Evolutionary conservation across 2,888 invertebrate genomes (phyloP).

Genomic region (Vandiemenella viatica): DNA sequence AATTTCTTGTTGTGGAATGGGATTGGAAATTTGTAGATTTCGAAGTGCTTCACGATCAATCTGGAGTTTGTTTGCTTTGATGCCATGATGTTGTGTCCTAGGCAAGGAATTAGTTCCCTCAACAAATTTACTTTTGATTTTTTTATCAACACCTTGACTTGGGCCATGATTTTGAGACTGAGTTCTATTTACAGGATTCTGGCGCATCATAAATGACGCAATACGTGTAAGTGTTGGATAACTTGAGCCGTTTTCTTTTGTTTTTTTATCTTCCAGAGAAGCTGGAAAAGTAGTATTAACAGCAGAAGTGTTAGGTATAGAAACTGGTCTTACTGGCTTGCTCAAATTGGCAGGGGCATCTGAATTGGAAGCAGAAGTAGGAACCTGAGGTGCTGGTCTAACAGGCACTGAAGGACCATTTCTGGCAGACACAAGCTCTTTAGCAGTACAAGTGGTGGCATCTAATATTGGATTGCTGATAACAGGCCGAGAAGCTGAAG

Average conservation of each 20-base stretch:
- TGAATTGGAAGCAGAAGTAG: conserved; percentile 21
- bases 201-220: conserved; percentile 44
- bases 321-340: conserved; percentile 33
- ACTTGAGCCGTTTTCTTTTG: conserved; percentile 30
- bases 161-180: conserved; percentile 40
- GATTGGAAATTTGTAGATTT: conserved; percentile 67
- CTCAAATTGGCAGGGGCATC: conserved; percentile 14
- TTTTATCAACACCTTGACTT: conserved; percentile 2
- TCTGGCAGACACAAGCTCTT: conserved; percentile 42
- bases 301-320: conserved; percentile 26
- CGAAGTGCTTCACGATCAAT: conserved; percentile 56
- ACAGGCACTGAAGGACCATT: conserved; percentile 36
- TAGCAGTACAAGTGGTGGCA: conserved; percentile 64
- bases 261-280: conserved; percentile 28
- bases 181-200: conserved; percentile 24
- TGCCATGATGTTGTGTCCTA: conserved; percentile 38
- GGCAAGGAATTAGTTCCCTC: conserved; percentile 41
- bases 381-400: conserved; percentile 42
- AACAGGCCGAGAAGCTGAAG: conserved; percentile 47
- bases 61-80: conserved; percentile 42
- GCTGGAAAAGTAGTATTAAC: conserved; percentile 7
- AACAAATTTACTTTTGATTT: conserved; percentile 35
- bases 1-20: conserved; percentile 57
- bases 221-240: conserved; percentile 52
- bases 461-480: conserved; percentile 71